A percentile compares a stretch with the other conserved stretches of the same genome.
These are phyloP conservation scores for Contarinia nasturtii DNA, from an alignment of 1,140 invertebrate species.

Conservation along the genomic window DNA sequence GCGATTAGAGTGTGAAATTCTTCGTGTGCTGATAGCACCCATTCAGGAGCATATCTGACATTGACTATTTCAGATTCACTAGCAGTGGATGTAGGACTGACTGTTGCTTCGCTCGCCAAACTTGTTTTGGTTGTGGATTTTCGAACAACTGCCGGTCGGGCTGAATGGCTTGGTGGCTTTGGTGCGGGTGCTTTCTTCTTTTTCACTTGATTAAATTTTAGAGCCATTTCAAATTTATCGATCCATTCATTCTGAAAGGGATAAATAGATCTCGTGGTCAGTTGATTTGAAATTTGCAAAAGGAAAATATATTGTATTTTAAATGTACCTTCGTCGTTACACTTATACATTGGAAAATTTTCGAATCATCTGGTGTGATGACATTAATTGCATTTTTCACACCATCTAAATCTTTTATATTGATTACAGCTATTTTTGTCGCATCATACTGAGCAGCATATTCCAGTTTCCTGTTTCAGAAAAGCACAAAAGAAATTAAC, in stretches of 20 bases:
- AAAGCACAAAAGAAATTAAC: not conserved
- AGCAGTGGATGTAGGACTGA: conserved; percentile 28
- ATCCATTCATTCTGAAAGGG: conserved; percentile 73
- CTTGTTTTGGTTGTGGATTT: conserved; percentile 17
- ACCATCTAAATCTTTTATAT: conserved; percentile 77
- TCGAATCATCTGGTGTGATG: conserved; percentile 80
- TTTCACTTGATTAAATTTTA: conserved; percentile 58
- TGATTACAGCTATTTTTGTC: conserved; percentile 83
- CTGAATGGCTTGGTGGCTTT: conserved; percentile 27
- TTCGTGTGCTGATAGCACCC: conserved; percentile 81
- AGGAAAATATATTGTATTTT: too few species aligned
- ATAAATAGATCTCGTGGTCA: conserved; percentile 3
- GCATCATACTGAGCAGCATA: conserved; percentile 82
- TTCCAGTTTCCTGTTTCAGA: conserved; percentile 68
- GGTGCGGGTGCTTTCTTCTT: conserved; percentile 30
- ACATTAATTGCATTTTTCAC: conserved; percentile 88
- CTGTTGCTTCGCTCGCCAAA: conserved; percentile 17
- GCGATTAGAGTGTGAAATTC: conserved; percentile 93
- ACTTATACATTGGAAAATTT: conserved; percentile 80
- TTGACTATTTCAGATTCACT: conserved; percentile 25
- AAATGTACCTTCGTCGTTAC: conserved; percentile 48
- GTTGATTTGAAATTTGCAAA: not conserved
- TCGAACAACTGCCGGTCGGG: conserved; percentile 8
- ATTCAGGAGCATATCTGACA: conserved; percentile 42
- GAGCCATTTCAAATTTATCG: conserved; percentile 79